These are phyloP conservation scores for Heliconius melpomene DNA, from an alignment of 1,140 invertebrate species.

Conservation along the genomic window DNA sequence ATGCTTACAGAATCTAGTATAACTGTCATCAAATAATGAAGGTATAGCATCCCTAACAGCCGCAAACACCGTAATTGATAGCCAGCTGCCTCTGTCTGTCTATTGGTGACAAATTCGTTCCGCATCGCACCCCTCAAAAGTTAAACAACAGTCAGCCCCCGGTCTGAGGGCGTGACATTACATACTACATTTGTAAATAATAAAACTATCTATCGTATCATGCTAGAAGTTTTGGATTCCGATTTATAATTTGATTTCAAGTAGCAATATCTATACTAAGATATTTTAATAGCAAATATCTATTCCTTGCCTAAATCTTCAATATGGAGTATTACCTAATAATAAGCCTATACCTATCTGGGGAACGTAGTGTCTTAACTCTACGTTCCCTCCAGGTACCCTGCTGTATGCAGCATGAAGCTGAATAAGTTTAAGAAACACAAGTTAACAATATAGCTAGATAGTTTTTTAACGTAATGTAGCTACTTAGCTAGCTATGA, in stretches of 20 bases:
- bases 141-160: slow-evolving; percentile 62
- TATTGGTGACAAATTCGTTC: slow-evolving; percentile 73
- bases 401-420: too few species aligned
- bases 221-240: not conserved
- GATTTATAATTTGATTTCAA: too few species aligned
- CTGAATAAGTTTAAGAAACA: too few species aligned
- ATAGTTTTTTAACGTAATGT: too few species aligned
- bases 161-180: slow-evolving; percentile 61
- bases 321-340: not conserved
- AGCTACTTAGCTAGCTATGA: too few species aligned
- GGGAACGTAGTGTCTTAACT: too few species aligned
- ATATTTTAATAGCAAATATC: too few species aligned
- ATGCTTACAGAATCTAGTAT: slow-evolving; percentile 57
- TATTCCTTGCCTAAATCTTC: not conserved
- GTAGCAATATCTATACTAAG: too few species aligned
- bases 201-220: slow-evolving; percentile 25
- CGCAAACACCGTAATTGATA: slow-evolving; percentile 76
- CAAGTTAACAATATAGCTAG: too few species aligned
- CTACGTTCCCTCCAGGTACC: too few species aligned
- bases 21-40: slow-evolving; percentile 74
- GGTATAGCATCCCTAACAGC: slow-evolving; percentile 72
- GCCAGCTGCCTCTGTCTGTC: slow-evolving; percentile 66
- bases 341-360: not conserved
- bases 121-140: slow-evolving; percentile 56
- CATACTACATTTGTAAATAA: slow-evolving; percentile 38